A percentile compares a stretch with the other conserved stretches of the same genome.
Evolutionary conservation across 2,888 invertebrate genomes (phyloP).

Genomic region (Emmelina monodactyla): DNA sequence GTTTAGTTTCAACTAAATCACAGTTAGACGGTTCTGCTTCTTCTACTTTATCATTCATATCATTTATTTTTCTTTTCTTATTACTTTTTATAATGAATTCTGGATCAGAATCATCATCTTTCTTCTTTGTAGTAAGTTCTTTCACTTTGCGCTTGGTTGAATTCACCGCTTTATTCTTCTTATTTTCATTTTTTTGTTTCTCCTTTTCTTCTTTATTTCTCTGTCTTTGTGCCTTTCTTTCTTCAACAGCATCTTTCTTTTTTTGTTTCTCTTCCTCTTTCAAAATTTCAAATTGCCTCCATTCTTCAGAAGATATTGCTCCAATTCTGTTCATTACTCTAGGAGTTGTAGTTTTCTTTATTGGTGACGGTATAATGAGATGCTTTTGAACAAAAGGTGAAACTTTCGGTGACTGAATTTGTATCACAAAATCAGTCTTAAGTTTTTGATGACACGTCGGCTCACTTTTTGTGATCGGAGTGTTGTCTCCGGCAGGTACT

Average conservation of each 20-base stretch:
- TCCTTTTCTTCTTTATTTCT: no score
- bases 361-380: constrained; percentile 2
- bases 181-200: no score
- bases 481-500: constrained; percentile 1
- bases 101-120: no score
- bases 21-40: no score
- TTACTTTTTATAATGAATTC: no score
- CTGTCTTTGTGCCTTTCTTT: no score
- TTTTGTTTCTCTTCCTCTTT: constrained; percentile 3
- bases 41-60: no score
- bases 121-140: no score
- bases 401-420: neutral
- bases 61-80: no score
- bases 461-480: neutral
- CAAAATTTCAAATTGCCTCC: constrained; percentile 3
- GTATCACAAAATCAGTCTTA: neutral
- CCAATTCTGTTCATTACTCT: constrained; percentile 4
- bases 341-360: constrained; percentile 2
- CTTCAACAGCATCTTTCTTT: constrained; percentile 1
- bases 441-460: neutral
- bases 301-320: constrained; percentile 3
- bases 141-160: no score
- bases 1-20: no score
- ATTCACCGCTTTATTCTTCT: no score
- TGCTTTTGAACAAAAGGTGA: constrained; percentile 2